phyloP scores from a whole-genome alignment of 1,140 invertebrate genomes.

The Pentalonia nigronervosa region DNA sequence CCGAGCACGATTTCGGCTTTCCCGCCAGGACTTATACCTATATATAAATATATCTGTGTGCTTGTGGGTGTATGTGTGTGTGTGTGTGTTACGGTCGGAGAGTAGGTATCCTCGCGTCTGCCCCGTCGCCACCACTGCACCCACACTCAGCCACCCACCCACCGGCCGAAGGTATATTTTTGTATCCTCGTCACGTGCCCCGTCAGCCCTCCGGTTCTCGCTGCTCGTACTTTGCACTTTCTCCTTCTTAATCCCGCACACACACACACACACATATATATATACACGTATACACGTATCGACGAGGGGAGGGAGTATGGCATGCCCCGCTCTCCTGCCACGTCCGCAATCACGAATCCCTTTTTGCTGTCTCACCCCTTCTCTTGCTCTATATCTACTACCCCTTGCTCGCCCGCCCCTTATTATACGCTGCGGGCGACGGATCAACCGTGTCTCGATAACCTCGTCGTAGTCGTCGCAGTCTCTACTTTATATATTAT shows the following conservation, averaged over 20 bases:
- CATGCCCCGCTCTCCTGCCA: not conserved
- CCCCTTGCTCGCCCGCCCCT: not conserved
- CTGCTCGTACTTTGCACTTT: slow-evolving; percentile 48
- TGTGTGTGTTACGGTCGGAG: not conserved
- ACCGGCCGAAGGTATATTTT: not conserved
- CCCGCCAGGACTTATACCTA: slow-evolving; percentile 31
- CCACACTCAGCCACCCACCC: not conserved
- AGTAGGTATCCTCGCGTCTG: not conserved
- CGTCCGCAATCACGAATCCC: slow-evolving; percentile 56
- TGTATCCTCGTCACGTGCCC: slow-evolving; percentile 49
- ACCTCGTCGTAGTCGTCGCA: not conserved
- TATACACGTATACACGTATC: not conserved
- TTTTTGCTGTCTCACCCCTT: not conserved
- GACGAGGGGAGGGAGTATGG: not conserved
- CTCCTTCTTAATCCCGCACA: slow-evolving; percentile 47
- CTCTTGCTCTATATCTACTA: not conserved
- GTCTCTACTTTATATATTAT: not conserved
- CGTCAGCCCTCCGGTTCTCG: slow-evolving; percentile 43
- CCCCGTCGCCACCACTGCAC: not conserved
- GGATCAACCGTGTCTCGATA: slow-evolving; percentile 50
- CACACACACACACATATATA: too few relatives aligned
- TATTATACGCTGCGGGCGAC: not conserved
- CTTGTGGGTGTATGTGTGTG: not conserved
- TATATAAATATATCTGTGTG: not conserved
- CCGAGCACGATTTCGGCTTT: slow-evolving; percentile 56